Evolutionary conservation across 2,113 vertebrate species (phyloP), one percentile per base, ranked within the genome.

Genomic region (Dromas ardeola): DNA sequence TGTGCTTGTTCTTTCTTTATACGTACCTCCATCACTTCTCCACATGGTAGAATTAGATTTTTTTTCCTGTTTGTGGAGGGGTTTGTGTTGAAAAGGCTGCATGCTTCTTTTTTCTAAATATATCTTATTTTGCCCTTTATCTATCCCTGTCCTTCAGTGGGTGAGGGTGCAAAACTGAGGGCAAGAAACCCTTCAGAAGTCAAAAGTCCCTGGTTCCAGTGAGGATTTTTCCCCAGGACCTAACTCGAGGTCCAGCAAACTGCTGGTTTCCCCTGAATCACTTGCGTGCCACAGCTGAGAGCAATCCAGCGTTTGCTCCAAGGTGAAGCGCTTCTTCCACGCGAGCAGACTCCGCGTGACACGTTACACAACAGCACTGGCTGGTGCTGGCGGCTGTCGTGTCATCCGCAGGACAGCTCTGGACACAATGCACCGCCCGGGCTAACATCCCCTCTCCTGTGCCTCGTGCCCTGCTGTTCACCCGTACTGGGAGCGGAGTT

Each of bases 351-450:
- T 78, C 63, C 23, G 1, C 0, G 1, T 80, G 92, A 95, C 19
- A 4, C 0, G 1, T 93, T 86, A 93, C 82, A 67, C 73, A 90
- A 59, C 42, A 74, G 59, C 53, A 14, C 65, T 34, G 90, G 34
- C 81, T 76, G 86, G 30, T 43, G 91, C 93, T 86, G 84, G 61
- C 0, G 0, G 53, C 85, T 70, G 36, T 9, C 43, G 9, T 25
- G 55, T 42, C 80, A 62, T 4, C 62, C 5, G 5, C 74, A 22
- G 82, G 53, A 66, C 88, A 76, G 90, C 77, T 84, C 77, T 52
- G 52, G 83, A n/a, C 89, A 63, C 0, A 0, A 20, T 8, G 43
- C 40, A 7, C 36, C 34, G 55, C 56, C 67, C 0, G 0, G 38
- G 36, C 32, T 29, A 3, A 15, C 61, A 9, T 74, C 22, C 49